Evolutionary conservation across 2,113 vertebrate genomes (phyloP).

Genomic region (Burhinus oedicnemus): DNA sequence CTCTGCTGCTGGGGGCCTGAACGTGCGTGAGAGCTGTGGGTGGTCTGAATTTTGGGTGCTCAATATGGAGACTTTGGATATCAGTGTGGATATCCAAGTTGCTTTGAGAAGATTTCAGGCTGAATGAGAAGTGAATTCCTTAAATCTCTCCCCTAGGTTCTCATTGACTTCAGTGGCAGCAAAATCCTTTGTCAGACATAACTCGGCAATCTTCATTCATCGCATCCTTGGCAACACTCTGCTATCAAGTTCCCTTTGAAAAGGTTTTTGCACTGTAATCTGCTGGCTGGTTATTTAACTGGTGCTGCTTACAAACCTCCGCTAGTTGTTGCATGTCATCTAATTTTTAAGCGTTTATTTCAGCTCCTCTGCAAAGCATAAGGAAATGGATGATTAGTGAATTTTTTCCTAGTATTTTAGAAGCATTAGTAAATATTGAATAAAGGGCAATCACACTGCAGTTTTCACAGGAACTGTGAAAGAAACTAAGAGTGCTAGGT

Average conservation of each 20-base stretch:
- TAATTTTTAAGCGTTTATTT: conserved; percentile 21
- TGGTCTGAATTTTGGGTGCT: conserved; percentile 25
- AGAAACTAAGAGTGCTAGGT: neutral
- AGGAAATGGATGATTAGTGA: neutral
- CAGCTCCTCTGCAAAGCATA: neutral
- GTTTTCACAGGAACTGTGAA: neutral
- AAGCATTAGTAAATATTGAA: conserved; percentile 5
- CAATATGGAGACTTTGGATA: neutral
- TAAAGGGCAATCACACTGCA: neutral
- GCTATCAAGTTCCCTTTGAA: neutral
- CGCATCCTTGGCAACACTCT: neutral
- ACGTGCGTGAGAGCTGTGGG: neutral
- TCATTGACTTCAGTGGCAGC: neutral
- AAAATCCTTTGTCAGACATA: neutral
- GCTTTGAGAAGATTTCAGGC: neutral
- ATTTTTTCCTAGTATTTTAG: conserved; percentile 32
- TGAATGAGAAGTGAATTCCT: conserved; percentile 23
- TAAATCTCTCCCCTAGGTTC: neutral
- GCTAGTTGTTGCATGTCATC: neutral
- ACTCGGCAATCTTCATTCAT: neutral
- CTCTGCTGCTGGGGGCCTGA: neutral
- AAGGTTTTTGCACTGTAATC: neutral
- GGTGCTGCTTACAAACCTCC: neutral
- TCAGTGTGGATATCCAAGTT: neutral
- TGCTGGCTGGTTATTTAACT: neutral